Conservation (phyloP, 2,113 vertebrate species). For the Sminthopsis crassicaudata region DNA sequence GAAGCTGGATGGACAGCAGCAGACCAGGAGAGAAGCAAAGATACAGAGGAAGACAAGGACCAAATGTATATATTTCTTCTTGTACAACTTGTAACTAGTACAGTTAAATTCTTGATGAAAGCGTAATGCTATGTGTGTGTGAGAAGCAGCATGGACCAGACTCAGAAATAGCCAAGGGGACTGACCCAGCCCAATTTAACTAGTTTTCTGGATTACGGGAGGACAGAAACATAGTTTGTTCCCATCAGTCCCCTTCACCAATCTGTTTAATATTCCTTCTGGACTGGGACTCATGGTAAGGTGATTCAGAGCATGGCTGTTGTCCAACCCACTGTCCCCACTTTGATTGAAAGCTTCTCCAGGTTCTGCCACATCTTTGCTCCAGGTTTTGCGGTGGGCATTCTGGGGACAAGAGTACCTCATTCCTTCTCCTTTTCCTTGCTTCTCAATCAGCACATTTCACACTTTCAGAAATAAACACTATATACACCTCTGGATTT, state of each 20-base stretch:
- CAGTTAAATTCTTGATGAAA: slow-evolving; percentile 3
- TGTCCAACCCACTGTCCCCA: not conserved
- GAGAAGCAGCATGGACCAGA: not conserved
- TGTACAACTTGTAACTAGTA: slow-evolving; percentile 1
- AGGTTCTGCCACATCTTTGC: not conserved
- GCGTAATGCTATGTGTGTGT: not conserved
- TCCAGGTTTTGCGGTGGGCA: not conserved
- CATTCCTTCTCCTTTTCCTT: not conserved
- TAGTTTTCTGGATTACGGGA: slow-evolving; percentile 9
- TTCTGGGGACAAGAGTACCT: slow-evolving; percentile 9
- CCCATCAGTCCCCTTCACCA: not conserved
- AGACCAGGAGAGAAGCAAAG: not conserved
- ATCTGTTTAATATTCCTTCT: not conserved
- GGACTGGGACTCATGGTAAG: not conserved
- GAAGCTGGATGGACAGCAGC: not conserved
- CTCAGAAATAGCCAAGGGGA: not conserved
- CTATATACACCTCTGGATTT: slow-evolving; percentile 54
- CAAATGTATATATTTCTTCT: slow-evolving; percentile 21
- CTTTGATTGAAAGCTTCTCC: not conserved
- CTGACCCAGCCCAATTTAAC: not conserved
- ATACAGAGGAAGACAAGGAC: not conserved
- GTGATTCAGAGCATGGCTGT: not conserved
- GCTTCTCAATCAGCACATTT: slow-evolving; percentile 58
- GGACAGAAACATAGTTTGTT: not conserved
- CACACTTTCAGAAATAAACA: slow-evolving; percentile 72